phyloP scores from a whole-genome alignment of 1,140 invertebrate genomes.

The Drosophila sucinea region DNA sequence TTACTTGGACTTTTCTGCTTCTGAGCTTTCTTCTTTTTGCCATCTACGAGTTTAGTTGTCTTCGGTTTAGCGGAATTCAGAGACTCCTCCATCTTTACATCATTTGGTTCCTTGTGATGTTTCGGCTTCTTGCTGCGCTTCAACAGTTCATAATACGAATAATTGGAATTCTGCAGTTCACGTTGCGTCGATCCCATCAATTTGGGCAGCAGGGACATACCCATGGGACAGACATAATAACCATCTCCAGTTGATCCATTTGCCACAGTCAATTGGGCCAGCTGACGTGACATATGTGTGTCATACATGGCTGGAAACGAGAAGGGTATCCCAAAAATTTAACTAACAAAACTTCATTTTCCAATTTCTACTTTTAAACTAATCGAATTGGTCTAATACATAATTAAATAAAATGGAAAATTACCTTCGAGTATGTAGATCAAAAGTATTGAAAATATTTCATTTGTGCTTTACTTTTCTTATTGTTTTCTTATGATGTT shows the following conservation, averaged over 20 bases:
- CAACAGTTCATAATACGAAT: slow-evolving; percentile 1
- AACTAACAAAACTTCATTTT: too few species aligned
- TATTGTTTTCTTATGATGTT: too few species aligned
- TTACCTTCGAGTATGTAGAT: too few species aligned
- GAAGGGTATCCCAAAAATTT: neutral
- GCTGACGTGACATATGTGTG: slow-evolving; percentile 11
- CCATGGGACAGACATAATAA: slow-evolving; percentile 23
- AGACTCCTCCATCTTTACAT: neutral
- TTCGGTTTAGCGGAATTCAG: too few species aligned
- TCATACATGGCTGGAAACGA: slow-evolving; percentile 21
- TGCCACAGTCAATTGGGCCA: slow-evolving; percentile 23
- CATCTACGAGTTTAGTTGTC: too few species aligned
- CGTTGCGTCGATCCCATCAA: neutral
- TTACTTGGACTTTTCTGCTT: too few species aligned
- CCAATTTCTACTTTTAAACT: too few species aligned
- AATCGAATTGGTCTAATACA: too few species aligned
- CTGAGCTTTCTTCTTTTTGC: too few species aligned
- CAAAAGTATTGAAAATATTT: too few species aligned
- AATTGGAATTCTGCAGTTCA: neutral
- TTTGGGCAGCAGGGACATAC: neutral
- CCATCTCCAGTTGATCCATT: slow-evolving; percentile 42
- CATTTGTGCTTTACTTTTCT: too few species aligned
- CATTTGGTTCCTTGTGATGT: neutral
- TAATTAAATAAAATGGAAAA: too few species aligned
- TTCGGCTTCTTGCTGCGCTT: neutral